Percentiles rank a stretch among this genome's conserved stretches.
These are phyloP conservation scores for Escarpia spicata DNA, from an alignment of 2,888 invertebrate species.

Conservation along the genomic window DNA sequence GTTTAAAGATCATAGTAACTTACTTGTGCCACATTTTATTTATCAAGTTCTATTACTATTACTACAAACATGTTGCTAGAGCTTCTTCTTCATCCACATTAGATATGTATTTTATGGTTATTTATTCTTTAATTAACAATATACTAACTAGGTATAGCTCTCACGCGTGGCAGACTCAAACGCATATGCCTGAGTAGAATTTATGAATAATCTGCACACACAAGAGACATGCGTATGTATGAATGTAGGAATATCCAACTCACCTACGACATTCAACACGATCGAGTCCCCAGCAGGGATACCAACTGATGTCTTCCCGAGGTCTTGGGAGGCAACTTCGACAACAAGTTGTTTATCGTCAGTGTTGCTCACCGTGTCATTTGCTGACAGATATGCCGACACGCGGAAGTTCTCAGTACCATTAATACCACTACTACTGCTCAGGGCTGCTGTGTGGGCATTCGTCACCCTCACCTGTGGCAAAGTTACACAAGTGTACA, in stretches of 20 bases:
- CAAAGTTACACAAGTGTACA: background rate
- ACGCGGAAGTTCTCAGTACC: background rate
- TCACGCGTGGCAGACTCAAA: too few species aligned
- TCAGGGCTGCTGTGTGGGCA: background rate
- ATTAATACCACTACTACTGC: background rate
- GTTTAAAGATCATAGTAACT: too few species aligned
- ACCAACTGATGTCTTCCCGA: background rate
- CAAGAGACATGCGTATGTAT: too few species aligned
- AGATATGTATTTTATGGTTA: too few species aligned
- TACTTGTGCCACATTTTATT: too few species aligned
- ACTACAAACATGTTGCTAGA: too few species aligned
- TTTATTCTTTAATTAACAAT: background rate
- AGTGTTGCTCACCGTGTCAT: background rate
- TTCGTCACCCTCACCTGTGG: background rate
- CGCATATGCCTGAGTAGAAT: too few species aligned
- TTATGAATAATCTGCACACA: background rate
- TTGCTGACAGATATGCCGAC: background rate
- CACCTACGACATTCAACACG: background rate
- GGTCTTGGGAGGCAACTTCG: background rate
- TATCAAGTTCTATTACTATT: too few species aligned
- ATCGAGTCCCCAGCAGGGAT: conserved; percentile 9
- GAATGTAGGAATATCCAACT: background rate
- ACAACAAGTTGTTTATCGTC: background rate
- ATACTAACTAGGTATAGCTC: background rate
- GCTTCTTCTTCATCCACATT: too few species aligned